These are phyloP conservation scores for Hippocampus kuda DNA, from an alignment of 2,797 vertebrate genomes.

Conservation along the genomic window DNA sequence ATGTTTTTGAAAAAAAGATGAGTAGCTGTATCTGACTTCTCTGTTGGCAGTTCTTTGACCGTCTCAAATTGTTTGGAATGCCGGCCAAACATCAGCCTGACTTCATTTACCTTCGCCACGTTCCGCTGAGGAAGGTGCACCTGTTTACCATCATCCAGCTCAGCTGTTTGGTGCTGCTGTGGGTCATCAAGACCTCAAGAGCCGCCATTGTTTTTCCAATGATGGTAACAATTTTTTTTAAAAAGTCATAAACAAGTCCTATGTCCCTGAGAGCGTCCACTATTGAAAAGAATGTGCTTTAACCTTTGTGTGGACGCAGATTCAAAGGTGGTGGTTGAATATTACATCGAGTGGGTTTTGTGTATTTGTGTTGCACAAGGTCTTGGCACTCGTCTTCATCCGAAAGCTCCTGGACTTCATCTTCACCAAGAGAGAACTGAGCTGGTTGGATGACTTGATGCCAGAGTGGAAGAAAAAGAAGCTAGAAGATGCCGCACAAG, in stretches of 20 bases:
- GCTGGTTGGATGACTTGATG: slow-evolving; percentile 98
- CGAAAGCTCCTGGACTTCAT: slow-evolving; percentile 93
- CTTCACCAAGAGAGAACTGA: slow-evolving; percentile 90
- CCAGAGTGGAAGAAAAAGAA: slow-evolving; percentile 99
- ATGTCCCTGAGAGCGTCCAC: not conserved
- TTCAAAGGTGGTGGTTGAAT: not conserved
- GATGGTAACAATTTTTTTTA: slow-evolving; percentile 72
- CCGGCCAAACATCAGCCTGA: slow-evolving; percentile 97
- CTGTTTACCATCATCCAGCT: slow-evolving; percentile 94
- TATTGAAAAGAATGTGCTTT: not conserved
- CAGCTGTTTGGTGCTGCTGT: slow-evolving; percentile 85
- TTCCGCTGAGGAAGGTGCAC: slow-evolving; percentile 94
- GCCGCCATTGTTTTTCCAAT: slow-evolving; percentile 98
- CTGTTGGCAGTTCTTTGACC: slow-evolving; percentile 82
- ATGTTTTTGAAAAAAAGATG: not conserved
- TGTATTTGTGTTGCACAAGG: slow-evolving; percentile 55
- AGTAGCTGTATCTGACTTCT: not conserved
- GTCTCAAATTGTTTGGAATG: slow-evolving; percentile 90
- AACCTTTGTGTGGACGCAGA: not conserved
- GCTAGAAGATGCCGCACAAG: slow-evolving; percentile 89
- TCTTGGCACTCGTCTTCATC: slow-evolving; percentile 92
- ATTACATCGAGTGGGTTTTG: not conserved
- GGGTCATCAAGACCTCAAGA: slow-evolving; percentile 95
- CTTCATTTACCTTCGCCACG: slow-evolving; percentile 98
- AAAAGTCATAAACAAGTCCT: not conserved